phyloP scores from a whole-genome alignment of 2,888 invertebrate genomes.

The Flexamia atlantica region DNA sequence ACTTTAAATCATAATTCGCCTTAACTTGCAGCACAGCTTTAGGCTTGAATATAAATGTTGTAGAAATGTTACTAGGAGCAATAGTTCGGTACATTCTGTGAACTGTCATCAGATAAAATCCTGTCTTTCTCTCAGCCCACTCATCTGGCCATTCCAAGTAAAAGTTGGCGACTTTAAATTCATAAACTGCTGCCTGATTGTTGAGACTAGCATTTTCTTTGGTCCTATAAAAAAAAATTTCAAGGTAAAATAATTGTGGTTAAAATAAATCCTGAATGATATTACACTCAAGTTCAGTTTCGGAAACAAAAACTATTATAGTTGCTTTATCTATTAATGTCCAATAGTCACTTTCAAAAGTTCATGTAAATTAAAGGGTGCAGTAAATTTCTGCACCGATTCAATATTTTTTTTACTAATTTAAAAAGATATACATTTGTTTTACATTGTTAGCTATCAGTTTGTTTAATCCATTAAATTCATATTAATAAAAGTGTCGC shows the following conservation, averaged over 20 bases:
- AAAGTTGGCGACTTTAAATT: neutral
- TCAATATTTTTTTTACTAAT: no score
- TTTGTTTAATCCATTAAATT: no score
- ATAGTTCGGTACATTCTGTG: neutral
- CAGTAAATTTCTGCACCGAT: no score
- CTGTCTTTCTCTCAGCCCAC: neutral
- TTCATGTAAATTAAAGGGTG: no score
- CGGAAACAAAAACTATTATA: no score
- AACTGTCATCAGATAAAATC: neutral
- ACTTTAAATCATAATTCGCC: neutral
- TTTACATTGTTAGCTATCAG: no score
- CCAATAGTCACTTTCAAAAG: no score
- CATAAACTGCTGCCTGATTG: neutral
- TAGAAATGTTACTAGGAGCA: neutral
- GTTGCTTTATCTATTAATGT: no score
- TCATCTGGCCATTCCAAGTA: slow-evolving; percentile 3
- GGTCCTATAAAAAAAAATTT: neutral
- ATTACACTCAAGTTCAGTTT: no score
- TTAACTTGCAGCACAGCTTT: neutral
- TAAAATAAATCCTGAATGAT: no score
- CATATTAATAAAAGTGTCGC: no score
- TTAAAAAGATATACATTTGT: no score
- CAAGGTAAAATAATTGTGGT: neutral
- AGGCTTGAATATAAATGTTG: neutral
- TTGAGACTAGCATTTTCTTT: neutral